Evolutionary conservation across 2,797 vertebrate genomes (phyloP).

Genomic region (Tangara arthus): DNA sequence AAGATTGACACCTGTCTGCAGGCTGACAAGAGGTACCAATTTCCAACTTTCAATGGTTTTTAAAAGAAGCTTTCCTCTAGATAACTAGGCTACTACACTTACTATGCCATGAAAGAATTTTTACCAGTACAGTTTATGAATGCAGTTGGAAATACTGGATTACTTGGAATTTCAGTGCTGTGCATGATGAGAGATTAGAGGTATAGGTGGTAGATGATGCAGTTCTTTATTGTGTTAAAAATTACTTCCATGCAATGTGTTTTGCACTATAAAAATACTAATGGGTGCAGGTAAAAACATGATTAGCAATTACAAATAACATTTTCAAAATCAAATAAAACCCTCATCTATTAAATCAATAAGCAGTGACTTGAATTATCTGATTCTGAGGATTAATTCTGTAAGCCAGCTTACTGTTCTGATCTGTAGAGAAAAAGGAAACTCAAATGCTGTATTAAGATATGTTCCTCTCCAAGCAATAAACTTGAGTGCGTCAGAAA

Average conservation of each 20-base stretch:
- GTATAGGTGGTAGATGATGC: neutral
- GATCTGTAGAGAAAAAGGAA: neutral
- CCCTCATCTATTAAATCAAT: neutral
- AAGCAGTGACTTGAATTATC: neutral
- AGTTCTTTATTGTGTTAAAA: neutral
- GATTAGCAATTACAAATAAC: neutral
- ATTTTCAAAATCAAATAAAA: neutral
- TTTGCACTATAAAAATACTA: neutral
- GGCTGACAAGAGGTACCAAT: neutral
- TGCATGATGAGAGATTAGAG: neutral
- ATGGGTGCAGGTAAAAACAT: neutral
- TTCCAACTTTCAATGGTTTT: neutral
- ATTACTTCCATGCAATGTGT: neutral
- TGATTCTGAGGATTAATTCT: conserved; percentile 29
- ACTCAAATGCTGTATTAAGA: neutral
- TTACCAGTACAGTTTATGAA: neutral
- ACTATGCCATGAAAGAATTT: neutral
- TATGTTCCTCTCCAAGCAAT: neutral
- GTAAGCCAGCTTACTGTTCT: neutral
- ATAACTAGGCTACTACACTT: neutral
- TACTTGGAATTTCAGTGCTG: neutral
- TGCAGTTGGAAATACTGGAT: neutral
- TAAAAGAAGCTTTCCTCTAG: neutral
- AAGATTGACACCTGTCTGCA: neutral
- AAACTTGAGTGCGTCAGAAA: neutral